Percentiles rank a stretch among this genome's conserved stretches.
Evolutionary conservation across 2,113 vertebrate species (phyloP).

Genomic region (Gymnogyps californianus): DNA sequence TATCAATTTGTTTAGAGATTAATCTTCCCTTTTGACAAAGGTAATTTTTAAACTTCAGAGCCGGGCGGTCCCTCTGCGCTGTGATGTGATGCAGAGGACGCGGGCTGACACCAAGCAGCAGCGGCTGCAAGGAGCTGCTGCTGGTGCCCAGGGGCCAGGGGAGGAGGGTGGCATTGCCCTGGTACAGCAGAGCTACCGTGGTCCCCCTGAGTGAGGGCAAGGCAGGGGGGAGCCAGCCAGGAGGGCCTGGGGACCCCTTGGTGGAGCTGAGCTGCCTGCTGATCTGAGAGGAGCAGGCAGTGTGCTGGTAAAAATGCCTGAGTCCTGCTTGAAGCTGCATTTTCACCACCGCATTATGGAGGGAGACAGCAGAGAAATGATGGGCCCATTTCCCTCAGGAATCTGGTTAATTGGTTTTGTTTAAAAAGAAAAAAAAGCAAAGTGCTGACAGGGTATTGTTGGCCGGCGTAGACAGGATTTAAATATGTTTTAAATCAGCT

Average conservation of each 20-base stretch:
- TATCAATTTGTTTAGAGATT: conserved; percentile 3
- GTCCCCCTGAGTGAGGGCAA: background rate
- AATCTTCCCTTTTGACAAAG: conserved; percentile 26
- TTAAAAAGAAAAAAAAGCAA: background rate
- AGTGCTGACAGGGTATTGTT: conserved; percentile 44
- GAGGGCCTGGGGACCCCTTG: background rate
- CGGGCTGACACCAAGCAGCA: background rate
- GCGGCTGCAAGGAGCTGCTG: background rate
- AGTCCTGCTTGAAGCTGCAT: background rate
- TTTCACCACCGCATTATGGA: background rate
- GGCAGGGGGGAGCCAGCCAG: background rate
- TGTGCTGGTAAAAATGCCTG: background rate
- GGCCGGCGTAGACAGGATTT: background rate
- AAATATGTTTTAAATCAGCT: conserved; percentile 7
- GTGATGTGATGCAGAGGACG: background rate
- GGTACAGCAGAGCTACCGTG: background rate
- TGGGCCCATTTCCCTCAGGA: background rate
- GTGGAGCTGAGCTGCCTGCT: fast-evolving
- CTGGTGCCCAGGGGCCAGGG: background rate
- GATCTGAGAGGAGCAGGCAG: background rate
- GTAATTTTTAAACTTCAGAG: conserved; percentile 20
- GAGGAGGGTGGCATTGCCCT: background rate
- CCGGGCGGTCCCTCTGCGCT: fast-evolving
- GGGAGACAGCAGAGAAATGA: background rate
- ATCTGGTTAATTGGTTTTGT: conserved; percentile 10